These are phyloP conservation scores for Euwallacea similis DNA, from an alignment of 1,140 invertebrate genomes.

Conservation along the genomic window DNA sequence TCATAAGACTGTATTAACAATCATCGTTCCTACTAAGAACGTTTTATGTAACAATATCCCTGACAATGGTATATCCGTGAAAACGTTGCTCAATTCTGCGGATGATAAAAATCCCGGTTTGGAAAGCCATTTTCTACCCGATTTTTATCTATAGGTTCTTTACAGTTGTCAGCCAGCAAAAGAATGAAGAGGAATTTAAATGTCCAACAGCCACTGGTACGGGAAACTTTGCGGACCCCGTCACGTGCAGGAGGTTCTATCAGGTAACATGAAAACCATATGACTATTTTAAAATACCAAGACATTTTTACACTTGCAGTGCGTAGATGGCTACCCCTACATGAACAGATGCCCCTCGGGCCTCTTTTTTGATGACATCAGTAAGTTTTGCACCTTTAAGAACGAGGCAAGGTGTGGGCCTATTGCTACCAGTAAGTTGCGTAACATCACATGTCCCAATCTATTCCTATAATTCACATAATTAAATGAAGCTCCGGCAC, in stretches of 20 bases:
- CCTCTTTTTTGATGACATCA: conserved; percentile 86
- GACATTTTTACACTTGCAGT: conserved; percentile 59
- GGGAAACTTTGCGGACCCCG: conserved; percentile 89
- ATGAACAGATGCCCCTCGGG: conserved; percentile 85
- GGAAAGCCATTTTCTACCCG: conserved; percentile 27
- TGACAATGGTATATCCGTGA: too few relatives aligned
- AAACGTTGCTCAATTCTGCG: too few relatives aligned
- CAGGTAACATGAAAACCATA: conserved; percentile 60
- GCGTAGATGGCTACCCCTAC: conserved; percentile 85
- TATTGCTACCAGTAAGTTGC: conserved; percentile 73
- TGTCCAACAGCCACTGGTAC: conserved; percentile 78
- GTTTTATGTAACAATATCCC: too few relatives aligned
- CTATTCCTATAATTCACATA: conserved; percentile 12
- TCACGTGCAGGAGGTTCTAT: conserved; percentile 84
- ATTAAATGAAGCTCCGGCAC: conserved; percentile 67
- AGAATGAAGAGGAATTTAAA: conserved; percentile 65
- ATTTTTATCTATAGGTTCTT: conserved; percentile 46
- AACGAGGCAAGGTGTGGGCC: conserved; percentile 89
- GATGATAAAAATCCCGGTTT: too few relatives aligned
- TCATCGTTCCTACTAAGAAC: too few relatives aligned
- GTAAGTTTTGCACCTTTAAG: conserved; percentile 90
- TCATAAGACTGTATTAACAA: too few relatives aligned
- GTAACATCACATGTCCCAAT: neutral
- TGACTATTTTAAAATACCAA: neutral
- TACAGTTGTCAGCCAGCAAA: conserved; percentile 46